Evolutionary conservation across 2,797 vertebrate genomes (phyloP).

Genomic region (Podarcis lilfordi): DNA sequence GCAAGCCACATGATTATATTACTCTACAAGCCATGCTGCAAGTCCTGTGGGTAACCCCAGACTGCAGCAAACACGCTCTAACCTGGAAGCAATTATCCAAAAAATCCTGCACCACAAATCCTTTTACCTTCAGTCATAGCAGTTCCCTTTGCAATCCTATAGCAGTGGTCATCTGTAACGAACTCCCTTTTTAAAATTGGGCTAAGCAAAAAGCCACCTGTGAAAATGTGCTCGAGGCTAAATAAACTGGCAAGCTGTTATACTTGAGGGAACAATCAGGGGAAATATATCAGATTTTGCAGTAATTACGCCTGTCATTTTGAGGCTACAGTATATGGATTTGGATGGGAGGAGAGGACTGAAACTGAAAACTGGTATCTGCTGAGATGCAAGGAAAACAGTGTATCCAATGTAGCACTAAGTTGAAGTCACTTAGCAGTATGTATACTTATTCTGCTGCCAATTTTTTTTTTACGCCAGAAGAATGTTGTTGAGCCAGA

Average conservation of each 20-base stretch:
- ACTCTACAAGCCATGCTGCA: not conserved
- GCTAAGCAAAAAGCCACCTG: not conserved
- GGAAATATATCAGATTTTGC: not conserved
- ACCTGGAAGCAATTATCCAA: not conserved
- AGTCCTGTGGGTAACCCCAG: not conserved
- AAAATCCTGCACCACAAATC: not conserved
- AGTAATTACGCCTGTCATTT: not conserved
- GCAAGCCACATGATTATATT: fast-evolving
- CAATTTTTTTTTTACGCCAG: too few species aligned
- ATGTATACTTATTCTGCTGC: too few species aligned
- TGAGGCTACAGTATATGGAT: not conserved
- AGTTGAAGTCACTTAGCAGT: too few species aligned
- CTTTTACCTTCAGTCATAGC: not conserved
- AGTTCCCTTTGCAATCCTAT: not conserved
- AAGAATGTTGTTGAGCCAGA: too few species aligned
- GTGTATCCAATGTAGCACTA: too few species aligned
- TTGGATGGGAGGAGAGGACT: not conserved
- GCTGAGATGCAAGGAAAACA: not conserved
- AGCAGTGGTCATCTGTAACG: not conserved
- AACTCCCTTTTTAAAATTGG: not conserved
- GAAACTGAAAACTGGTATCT: not conserved
- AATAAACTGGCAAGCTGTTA: fast-evolving
- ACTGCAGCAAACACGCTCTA: not conserved
- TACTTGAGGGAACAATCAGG: fast-evolving
- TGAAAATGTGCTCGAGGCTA: not conserved